Conservation (phyloP, 2,797 vertebrate genomes). For the Hippoglossus hippoglossus region DNA sequence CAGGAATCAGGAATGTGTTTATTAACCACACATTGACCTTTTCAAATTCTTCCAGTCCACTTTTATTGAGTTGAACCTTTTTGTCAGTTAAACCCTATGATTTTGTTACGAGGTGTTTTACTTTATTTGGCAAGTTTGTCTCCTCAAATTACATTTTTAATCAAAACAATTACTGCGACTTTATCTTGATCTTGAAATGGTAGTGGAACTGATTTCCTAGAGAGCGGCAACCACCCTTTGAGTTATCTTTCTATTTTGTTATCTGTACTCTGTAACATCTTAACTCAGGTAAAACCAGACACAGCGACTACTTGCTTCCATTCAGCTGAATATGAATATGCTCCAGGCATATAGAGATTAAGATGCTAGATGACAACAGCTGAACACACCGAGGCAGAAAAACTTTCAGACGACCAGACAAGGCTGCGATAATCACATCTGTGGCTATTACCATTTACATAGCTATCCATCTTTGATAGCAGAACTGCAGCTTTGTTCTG, state of each 20-base stretch:
- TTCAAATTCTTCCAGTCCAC: conserved; percentile 44
- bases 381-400: conserved; percentile 44
- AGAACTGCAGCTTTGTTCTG: conserved; percentile 66
- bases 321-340: conserved; percentile 15
- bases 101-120: conserved; percentile 34
- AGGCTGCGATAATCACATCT: conserved; percentile 68
- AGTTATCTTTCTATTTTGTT: conserved; percentile 6
- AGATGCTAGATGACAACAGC: conserved; percentile 44
- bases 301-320: conserved; percentile 28
- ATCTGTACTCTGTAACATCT: conserved; percentile 12
- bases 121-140: conserved; percentile 11
- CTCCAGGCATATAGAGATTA: conserved; percentile 45
- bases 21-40: conserved; percentile 55
- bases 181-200: background rate
- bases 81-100: background rate
- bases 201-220: background rate
- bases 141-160: conserved; percentile 13
- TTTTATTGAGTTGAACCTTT: conserved; percentile 44
- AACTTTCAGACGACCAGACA: conserved; percentile 48
- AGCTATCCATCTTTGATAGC: conserved; percentile 65
- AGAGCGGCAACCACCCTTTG: background rate
- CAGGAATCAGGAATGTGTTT: conserved; percentile 39
- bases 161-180: background rate
- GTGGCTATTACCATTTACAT: conserved; percentile 64
- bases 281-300: conserved; percentile 43